Conservation (phyloP, 1,140 invertebrate genomes). For the Drosophila asahinai region DNA sequence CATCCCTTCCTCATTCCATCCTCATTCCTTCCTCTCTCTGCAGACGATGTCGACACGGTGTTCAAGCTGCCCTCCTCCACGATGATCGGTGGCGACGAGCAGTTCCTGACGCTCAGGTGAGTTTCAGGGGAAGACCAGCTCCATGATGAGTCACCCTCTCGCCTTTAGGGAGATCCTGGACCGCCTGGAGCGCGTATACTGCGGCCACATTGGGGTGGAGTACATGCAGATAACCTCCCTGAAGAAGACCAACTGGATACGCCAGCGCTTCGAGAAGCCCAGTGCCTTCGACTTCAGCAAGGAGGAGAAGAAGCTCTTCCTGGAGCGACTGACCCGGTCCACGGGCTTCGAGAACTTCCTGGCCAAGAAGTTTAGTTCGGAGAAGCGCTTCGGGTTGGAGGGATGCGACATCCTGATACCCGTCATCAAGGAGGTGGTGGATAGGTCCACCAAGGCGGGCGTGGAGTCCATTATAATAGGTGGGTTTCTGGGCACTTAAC, state of each 20-base stretch:
- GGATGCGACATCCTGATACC: conserved; percentile 96
- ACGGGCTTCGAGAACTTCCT: conserved; percentile 92
- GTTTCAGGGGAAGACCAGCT: conserved; percentile 4
- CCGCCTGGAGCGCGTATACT: conserved; percentile 91
- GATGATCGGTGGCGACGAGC: conserved; percentile 61
- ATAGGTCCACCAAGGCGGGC: conserved; percentile 91
- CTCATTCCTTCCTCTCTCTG: too few species aligned
- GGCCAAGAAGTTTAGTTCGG: conserved; percentile 94
- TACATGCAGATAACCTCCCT: conserved; percentile 94
- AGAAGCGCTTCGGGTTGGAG: conserved; percentile 97
- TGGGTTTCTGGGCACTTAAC: background rate
- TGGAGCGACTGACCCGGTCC: conserved; percentile 58
- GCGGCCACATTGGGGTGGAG: conserved; percentile 91
- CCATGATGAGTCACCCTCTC: conserved; percentile 35
- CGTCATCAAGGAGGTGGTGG: conserved; percentile 95
- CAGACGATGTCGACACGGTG: conserved; percentile 62
- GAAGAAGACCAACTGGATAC: conserved; percentile 92
- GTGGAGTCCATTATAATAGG: conserved; percentile 88
- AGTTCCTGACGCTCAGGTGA: conserved; percentile 61
- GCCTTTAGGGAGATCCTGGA: conserved; percentile 89
- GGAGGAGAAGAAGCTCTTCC: conserved; percentile 58
- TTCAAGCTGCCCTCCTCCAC: conserved; percentile 69
- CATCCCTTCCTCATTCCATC: too few species aligned
- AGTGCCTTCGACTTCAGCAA: conserved; percentile 54
- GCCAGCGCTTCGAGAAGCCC: conserved; percentile 92